Conservation (phyloP, 2,113 vertebrate genomes). For the Panthera tigris region DNA sequence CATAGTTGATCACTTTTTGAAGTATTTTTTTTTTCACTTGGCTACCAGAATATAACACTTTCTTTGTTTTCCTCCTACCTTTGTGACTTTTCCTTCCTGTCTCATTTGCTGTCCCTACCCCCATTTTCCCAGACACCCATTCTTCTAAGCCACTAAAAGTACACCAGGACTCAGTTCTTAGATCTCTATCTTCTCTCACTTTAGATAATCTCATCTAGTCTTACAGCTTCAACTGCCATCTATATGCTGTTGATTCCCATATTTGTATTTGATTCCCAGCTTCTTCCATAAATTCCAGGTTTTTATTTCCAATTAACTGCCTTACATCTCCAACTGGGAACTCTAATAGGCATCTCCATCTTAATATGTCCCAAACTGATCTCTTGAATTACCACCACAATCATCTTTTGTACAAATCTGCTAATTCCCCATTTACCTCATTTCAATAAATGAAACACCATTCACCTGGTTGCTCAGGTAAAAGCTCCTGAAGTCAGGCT, state of each 20-base stretch:
- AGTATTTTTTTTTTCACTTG: background rate
- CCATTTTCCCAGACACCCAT: background rate
- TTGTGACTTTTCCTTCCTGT: background rate
- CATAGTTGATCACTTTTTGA: background rate
- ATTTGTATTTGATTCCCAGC: background rate
- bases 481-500: background rate
- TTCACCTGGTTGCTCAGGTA: background rate
- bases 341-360: background rate
- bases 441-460: background rate
- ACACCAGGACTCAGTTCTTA: background rate
- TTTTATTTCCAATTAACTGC: background rate
- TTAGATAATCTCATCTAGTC: background rate
- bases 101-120: background rate
- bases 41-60: background rate
- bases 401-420: background rate
- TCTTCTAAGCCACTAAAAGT: background rate
- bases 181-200: background rate
- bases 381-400: background rate
- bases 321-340: background rate
- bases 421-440: background rate
- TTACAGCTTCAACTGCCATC: background rate
- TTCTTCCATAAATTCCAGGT: background rate
- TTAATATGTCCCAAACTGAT: background rate
- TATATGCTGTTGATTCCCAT: background rate
- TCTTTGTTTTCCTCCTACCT: background rate